Evolutionary conservation across 1,140 invertebrate genomes (phyloP), one percentile per base, ranked within the genome.

Genomic region (Luehdorfia chinensis): DNA sequence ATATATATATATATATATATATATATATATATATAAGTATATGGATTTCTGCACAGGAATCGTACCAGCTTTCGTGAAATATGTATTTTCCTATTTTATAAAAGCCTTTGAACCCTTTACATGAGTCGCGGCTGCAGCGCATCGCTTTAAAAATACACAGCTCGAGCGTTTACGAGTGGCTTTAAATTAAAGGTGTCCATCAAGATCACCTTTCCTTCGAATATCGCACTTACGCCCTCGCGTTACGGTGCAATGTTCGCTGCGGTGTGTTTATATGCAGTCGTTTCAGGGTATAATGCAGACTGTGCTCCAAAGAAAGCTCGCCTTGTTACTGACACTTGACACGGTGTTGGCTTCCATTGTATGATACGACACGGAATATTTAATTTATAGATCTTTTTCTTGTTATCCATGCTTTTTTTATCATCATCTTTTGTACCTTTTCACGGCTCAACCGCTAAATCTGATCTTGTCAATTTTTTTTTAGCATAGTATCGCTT

Each of bases 251-350:
- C 33, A 59, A 27, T 55, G 19, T 59, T 6, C 14, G 11, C 13
- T 8, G 27, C 8, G 16, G 45, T 27, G 45, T 41, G 2, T 43
- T 36, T 21, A 36, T 21, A 36, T 36, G 33, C 33, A 36, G 18
- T 43, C 39, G 25, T 28, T 43, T 43, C 39, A 43, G 41, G 27
- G 53, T 28, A 67, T 63, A 79, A 67, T 51, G 67, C 61, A 45
- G 52, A 59, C 69, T 73, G 58, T 72, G 44, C 49, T 66, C 39
- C 27, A 66, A 78, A 76, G 76, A 80, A 77, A 74, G 76, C 72
- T 50, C 33, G 57, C 60, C 62, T 75, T 80, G 77, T 81, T 72
- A 62, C 58, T 73, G 77, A 81, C 55, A 81, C 77, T 81, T 75
- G 75, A 81, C 62, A 81, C 73, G 52, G 46, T 21, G 59, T 32